Conservation (phyloP, 2,888 invertebrate species). For the Leptothorax acervorum region DNA sequence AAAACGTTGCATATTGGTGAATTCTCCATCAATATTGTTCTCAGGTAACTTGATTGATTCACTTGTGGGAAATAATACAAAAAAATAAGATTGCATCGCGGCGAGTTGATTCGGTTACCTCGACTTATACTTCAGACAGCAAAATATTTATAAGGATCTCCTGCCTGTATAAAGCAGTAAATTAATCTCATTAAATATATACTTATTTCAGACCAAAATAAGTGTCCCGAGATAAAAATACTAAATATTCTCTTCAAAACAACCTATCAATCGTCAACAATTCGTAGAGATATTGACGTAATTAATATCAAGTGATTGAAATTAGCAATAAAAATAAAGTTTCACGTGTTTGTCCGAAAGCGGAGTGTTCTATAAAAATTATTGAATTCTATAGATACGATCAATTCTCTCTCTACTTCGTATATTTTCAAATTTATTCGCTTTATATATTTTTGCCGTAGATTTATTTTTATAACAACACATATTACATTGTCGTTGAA, state of each 20-base stretch:
- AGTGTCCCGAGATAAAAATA: background rate
- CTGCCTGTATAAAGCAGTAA: background rate
- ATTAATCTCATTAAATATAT: background rate
- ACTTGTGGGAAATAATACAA: background rate
- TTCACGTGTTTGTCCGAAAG: background rate
- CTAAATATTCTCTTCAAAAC: background rate
- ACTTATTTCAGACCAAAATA: background rate
- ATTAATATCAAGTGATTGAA: background rate
- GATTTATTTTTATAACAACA: background rate
- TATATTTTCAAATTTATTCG: background rate
- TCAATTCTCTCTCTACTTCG: background rate
- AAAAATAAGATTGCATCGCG: background rate
- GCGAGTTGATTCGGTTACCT: background rate
- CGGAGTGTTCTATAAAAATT: background rate
- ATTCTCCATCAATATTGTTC: conserved; percentile 25
- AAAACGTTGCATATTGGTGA: background rate
- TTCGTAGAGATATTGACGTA: background rate
- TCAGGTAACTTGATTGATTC: conserved; percentile 1
- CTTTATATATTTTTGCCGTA: background rate
- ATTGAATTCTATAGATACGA: background rate
- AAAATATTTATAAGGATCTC: background rate
- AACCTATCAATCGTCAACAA: background rate
- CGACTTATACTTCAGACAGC: background rate
- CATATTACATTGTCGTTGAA: background rate
- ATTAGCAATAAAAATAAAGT: background rate